These are phyloP conservation scores for Tyrannus savana DNA, from an alignment of 2,113 vertebrate species.

Conservation along the genomic window DNA sequence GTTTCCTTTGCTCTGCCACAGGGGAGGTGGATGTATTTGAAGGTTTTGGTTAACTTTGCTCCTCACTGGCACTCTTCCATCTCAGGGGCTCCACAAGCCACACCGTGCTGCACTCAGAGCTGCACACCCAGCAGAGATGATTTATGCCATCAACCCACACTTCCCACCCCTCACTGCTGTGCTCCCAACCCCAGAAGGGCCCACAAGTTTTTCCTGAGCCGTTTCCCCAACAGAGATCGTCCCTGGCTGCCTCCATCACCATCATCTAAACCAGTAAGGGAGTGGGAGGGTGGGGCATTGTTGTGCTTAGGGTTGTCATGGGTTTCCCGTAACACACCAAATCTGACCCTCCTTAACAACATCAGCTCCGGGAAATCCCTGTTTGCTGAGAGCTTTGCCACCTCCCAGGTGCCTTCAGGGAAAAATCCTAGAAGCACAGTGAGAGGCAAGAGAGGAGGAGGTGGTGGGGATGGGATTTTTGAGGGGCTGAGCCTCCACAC, in stretches of 20 bases:
- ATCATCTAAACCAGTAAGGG: neutral
- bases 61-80: neutral
- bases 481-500: neutral
- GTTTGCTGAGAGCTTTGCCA: neutral
- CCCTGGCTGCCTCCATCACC: neutral
- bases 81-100: neutral
- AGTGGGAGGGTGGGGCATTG: neutral
- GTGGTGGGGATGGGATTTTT: neutral
- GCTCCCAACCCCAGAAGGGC: neutral
- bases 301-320: neutral
- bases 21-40: neutral
- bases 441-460: neutral
- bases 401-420: neutral
- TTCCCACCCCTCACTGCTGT: neutral
- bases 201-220: neutral
- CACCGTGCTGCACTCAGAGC: neutral
- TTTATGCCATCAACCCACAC: neutral
- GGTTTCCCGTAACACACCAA: neutral
- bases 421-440: neutral
- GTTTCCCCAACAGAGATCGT: accelerated
- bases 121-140: neutral
- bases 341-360: neutral
- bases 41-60: neutral
- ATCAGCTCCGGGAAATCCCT: neutral
- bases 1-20: neutral